Base-by-base conservation (phyloP, 2,113 vertebrate genomes). In the Zosterops lateralis region DNA sequence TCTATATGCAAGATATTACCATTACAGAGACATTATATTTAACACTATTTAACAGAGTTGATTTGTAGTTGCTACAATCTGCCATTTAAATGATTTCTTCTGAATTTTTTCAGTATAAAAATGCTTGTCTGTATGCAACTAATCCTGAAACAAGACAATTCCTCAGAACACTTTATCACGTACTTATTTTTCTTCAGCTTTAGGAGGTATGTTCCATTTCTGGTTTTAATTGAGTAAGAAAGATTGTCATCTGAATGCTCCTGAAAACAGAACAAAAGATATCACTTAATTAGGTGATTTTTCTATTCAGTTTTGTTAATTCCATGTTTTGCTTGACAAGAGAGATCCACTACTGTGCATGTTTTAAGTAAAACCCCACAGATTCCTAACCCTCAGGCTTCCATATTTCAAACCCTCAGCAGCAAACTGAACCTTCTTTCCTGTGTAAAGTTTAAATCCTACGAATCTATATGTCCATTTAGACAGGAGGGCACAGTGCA, bases 141-240 rank as follows among this genome's bases (percentile, higher is more conserved):
- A 79, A 73, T 54, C 48, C 74, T 7, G 4, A 65, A 38, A 22
- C 5, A 15, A 47, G 71, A 45, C 8, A 31, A 32, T 56, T 75
- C 65, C 65, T 82, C 74, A 80, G 14, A 76, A 65, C 32, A 50
- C 15, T 48, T 56, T 60, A 68, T 29, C 74, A 91, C 96, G 38
- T 97, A 98, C 97, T 95, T 96, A 81, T 98, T 98, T 90, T 84
- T 97, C 93, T 93, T 94, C 64, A 98, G 91, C 51, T 95, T 96
- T 36, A 98, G 92, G 50, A 96, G 60, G 12, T 97, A 96, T 3
- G 96, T 96, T 85, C 92, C 92, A 65, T 96, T 97, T 87, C 84
- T 94, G 77, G 96, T 97, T 92, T 94, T 75, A 76, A 97, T 28
- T 32, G 87, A 95, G 56, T 97, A 98, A 44, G 95, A 93, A 58